phyloP scores from a whole-genome alignment of 2,888 invertebrate species.

The Hedya salicella region DNA sequence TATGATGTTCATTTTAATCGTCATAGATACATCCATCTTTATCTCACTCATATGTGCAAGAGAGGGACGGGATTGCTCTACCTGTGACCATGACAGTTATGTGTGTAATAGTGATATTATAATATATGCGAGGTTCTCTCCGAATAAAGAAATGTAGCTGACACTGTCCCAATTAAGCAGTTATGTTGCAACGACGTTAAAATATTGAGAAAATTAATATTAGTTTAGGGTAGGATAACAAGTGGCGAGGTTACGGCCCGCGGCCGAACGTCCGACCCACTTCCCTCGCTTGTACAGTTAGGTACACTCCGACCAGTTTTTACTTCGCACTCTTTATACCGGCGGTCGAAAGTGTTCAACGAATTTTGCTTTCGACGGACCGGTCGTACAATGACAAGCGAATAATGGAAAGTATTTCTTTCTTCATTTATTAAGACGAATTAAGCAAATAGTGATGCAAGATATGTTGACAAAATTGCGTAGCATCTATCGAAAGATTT shows the following conservation, averaged over 20 bases:
- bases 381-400: slow-evolving; percentile 62
- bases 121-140: neutral
- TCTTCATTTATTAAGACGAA: slow-evolving; percentile 51
- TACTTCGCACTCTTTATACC: slow-evolving; percentile 66
- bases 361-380: slow-evolving; percentile 80
- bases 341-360: slow-evolving; percentile 78
- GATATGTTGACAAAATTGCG: slow-evolving; percentile 39
- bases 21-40: too few relatives aligned
- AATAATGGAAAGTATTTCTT: slow-evolving; percentile 74
- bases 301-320: slow-evolving; percentile 70
- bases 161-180: slow-evolving; percentile 30
- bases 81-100: too few relatives aligned
- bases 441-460: slow-evolving; percentile 42
- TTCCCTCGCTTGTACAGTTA: slow-evolving; percentile 72
- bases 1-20: too few relatives aligned
- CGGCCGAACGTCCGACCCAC: slow-evolving; percentile 66
- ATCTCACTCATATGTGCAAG: too few relatives aligned
- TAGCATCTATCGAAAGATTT: slow-evolving; percentile 7
- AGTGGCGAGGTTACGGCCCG: slow-evolving; percentile 47
- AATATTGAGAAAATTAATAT: slow-evolving; percentile 37
- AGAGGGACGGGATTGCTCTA: too few relatives aligned
- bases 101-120: neutral
- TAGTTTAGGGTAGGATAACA: slow-evolving; percentile 44
- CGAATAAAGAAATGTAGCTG: slow-evolving; percentile 32
- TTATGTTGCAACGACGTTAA: slow-evolving; percentile 16